Evolutionary conservation across 2,113 vertebrate genomes (phyloP).

Genomic region (Stercorarius parasiticus): DNA sequence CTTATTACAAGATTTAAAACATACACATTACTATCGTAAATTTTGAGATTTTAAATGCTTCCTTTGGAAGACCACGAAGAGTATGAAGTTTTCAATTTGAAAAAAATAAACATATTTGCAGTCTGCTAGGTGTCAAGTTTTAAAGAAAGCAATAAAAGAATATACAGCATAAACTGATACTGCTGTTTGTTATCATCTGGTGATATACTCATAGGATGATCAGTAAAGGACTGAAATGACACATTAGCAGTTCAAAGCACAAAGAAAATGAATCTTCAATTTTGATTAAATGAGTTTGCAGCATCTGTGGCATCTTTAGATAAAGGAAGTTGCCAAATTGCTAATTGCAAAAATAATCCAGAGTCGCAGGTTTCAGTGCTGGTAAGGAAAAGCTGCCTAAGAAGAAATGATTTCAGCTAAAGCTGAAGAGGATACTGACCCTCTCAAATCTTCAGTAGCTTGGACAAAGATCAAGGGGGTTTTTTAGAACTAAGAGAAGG

Average conservation of each 20-base stretch:
- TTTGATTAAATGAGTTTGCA: slow-evolving; percentile 32
- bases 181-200: neutral
- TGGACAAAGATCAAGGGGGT: neutral
- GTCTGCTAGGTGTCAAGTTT: neutral
- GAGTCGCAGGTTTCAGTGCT: neutral
- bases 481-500: neutral
- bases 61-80: neutral
- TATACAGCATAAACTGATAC: neutral
- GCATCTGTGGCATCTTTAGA: slow-evolving; percentile 45
- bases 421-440: neutral
- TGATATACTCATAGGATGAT: neutral
- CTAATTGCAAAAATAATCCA: slow-evolving; percentile 39
- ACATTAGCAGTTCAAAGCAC: slow-evolving; percentile 35
- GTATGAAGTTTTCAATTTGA: neutral
- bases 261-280: slow-evolving; percentile 6
- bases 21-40: neutral
- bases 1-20: neutral
- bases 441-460: neutral
- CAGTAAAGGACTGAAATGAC: neutral
- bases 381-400: neutral
- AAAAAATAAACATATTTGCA: neutral
- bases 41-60: neutral
- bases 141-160: neutral
- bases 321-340: slow-evolving; percentile 17
- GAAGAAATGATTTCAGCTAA: neutral